Evolutionary conservation across 2,797 vertebrate genomes (phyloP).

Genomic region (Euphonia xanthogaster): DNA sequence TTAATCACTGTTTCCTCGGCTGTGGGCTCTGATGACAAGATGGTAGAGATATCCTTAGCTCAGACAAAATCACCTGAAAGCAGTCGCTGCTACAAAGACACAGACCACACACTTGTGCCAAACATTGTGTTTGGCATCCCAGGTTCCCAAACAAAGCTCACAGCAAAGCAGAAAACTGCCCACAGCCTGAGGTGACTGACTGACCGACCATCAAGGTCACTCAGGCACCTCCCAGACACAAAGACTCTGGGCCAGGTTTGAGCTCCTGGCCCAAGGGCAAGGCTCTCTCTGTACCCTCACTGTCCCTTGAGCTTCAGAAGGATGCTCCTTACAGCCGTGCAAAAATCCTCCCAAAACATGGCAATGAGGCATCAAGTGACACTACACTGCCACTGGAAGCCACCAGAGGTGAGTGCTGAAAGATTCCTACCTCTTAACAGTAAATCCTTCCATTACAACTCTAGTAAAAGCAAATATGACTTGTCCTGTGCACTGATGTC

Average conservation of each 20-base stretch:
- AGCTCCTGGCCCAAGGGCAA: background rate
- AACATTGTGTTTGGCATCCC: background rate
- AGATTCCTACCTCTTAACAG: background rate
- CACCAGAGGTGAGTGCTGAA: background rate
- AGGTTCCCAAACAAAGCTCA: background rate
- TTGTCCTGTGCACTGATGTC: conserved; percentile 8
- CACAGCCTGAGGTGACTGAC: background rate
- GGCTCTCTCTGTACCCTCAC: rapidly evolving
- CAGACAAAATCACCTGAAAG: background rate
- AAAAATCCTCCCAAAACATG: background rate
- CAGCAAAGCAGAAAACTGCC: background rate
- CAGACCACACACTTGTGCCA: background rate
- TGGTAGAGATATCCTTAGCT: conserved; percentile 26
- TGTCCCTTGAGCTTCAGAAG: background rate
- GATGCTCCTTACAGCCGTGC: background rate
- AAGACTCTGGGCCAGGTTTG: background rate
- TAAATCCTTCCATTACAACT: conserved; percentile 46
- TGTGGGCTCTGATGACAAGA: conserved; percentile 23
- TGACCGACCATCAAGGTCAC: background rate
- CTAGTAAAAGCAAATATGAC: background rate
- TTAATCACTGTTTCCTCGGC: conserved; percentile 38
- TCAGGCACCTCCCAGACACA: background rate
- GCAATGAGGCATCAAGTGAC: background rate
- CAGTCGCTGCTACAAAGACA: background rate
- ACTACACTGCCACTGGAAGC: background rate